Evolutionary conservation across 92 coral and sea anemone species (phyloP).

Genomic region (Parazoanthus swiftii): DNA sequence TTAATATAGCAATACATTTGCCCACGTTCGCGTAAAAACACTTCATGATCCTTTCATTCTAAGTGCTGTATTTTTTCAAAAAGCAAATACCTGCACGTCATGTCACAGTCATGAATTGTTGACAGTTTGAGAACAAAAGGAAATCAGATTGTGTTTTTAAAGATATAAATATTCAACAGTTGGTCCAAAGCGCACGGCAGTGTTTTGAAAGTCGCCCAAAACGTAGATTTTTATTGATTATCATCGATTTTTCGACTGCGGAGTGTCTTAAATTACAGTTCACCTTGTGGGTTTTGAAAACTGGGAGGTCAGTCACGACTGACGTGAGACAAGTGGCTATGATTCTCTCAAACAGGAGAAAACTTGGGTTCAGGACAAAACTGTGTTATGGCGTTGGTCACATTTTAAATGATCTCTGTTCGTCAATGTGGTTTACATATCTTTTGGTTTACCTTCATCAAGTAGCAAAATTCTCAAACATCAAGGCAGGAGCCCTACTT

Average conservation of each 20-base stretch:
- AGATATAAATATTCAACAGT: slow-evolving; percentile 14
- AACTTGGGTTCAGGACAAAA: slow-evolving; percentile 44
- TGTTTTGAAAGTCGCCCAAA: background rate
- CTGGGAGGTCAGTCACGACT: slow-evolving; percentile 6
- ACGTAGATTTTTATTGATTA: background rate
- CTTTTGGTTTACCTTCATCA: slow-evolving; percentile 83
- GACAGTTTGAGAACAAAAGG: background rate
- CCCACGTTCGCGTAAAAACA: no score
- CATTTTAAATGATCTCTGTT: slow-evolving; percentile 88
- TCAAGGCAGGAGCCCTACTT: slow-evolving; percentile 79
- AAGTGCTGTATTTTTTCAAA: background rate
- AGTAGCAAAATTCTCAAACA: slow-evolving; percentile 75
- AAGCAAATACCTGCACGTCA: background rate
- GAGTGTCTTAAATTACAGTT: background rate
- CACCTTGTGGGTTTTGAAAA: background rate
- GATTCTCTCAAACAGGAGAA: background rate
- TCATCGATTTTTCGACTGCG: background rate
- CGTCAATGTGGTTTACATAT: slow-evolving; percentile 97
- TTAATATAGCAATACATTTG: no score
- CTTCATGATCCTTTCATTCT: no score
- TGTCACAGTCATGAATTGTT: background rate
- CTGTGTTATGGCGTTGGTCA: slow-evolving; percentile 94
- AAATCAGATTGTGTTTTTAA: background rate
- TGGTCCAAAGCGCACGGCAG: background rate
- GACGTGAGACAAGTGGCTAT: background rate